Conservation (phyloP, 2,113 vertebrate species). For the Vimba vimba region DNA sequence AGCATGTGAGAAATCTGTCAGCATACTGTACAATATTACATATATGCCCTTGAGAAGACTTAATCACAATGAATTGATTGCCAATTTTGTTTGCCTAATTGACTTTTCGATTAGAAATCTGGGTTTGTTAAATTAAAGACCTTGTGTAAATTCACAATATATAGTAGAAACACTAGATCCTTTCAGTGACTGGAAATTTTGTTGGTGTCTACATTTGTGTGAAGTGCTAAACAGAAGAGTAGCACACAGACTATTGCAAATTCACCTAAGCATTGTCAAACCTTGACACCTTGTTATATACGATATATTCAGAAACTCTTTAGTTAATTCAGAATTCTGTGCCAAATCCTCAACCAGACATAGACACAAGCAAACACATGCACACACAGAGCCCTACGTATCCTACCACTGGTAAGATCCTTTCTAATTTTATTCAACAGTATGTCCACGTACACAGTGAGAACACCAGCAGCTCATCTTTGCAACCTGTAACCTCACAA, state of each 20-base stretch:
- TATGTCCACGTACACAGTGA: too few species aligned
- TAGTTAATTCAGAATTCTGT: background rate
- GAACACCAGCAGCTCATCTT: background rate
- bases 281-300: background rate
- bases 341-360: background rate
- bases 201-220: background rate
- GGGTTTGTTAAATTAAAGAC: background rate
- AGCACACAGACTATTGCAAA: background rate
- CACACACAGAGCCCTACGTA: background rate
- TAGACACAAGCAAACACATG: background rate
- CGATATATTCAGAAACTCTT: background rate
- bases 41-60: constrained; percentile 10
- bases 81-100: background rate
- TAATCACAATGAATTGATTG: background rate
- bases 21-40: background rate
- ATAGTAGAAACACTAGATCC: background rate
- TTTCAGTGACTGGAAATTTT: background rate
- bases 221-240: background rate
- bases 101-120: background rate
- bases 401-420: background rate
- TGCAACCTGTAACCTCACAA: background rate
- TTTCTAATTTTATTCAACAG: background rate
- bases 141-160: background rate
- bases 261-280: background rate
- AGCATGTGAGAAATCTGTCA: background rate